Evolutionary conservation across 2,888 invertebrate species (phyloP), one percentile per base, ranked within the genome.

Genomic region (Dryocosmus kuriphilus): DNA sequence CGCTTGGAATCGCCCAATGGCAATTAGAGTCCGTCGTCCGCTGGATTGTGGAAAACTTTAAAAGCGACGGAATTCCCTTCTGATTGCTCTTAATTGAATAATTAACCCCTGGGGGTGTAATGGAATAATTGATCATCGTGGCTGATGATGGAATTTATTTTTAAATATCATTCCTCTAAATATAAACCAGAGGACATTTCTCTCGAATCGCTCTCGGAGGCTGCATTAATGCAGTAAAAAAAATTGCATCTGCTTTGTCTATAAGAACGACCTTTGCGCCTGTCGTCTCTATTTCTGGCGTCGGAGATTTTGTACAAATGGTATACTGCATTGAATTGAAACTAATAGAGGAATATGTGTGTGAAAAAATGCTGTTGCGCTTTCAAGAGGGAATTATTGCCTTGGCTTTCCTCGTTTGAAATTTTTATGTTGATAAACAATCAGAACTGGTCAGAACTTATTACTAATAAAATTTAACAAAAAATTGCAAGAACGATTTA

Each of bases 101-200:
- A 27, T 60, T 60, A 27, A 38, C 11, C 38, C 24, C 65, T 38
- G 32, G n/a, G 65, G 38, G 38, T 38, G 22, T 63, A n/a, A 32
- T 63, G 62, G 35, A 30, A 27, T 32, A 65, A 60, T 22, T 4
- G 14, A 65, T 65, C 38, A 41, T 24, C 22, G 38, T 24, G 24
- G 38, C 7, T 24, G 22, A 22, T 65, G 24, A 65, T 41, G 35
- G 24, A 14, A 65, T 38, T 22, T 65, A 65, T 65, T 65, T 65
- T 65, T 65, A 65, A 38, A 41, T 65, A 65, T 65, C 38, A 65
- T 41, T 65, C 1, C n/a, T 22, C 65, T 65, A 65, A 65, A 65
- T 65, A 65, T 65, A 65, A 65, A 65, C 38, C 22, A 38, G 38
- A 65, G 65, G 9, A 65, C 35, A 35, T 63, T 35, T 63, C 62